Percentiles rank a stretch among this genome's conserved stretches.
phyloP scores from a whole-genome alignment of 2,797 vertebrate species.

The Danio aesculapii region DNA sequence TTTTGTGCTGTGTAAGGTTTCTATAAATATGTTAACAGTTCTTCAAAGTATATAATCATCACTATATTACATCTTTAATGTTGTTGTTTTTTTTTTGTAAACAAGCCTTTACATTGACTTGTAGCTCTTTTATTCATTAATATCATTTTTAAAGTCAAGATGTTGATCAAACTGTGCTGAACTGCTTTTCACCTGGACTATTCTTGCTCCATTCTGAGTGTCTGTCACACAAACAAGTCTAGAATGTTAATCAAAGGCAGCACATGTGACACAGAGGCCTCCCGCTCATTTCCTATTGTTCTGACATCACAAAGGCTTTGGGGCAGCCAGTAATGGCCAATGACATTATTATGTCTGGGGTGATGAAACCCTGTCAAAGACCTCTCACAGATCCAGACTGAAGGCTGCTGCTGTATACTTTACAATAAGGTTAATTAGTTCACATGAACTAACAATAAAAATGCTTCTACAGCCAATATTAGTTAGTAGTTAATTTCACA shows the following conservation, averaged over 20 bases:
- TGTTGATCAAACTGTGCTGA: slow-evolving; percentile 12
- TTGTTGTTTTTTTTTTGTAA: no score
- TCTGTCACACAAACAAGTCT: slow-evolving; percentile 58
- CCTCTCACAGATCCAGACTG: slow-evolving; percentile 3
- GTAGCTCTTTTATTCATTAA: no score
- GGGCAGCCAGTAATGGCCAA: slow-evolving; percentile 77
- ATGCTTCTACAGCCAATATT: no score
- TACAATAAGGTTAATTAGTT: no score
- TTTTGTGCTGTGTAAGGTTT: no score
- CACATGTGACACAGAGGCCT: slow-evolving; percentile 81
- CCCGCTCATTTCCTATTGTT: slow-evolving; percentile 82
- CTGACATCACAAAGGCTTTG: slow-evolving; percentile 78
- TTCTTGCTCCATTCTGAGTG: slow-evolving; percentile 63
- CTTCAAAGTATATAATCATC: no score
- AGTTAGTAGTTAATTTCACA: no score
- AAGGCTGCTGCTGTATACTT: not conserved
- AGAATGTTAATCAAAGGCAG: slow-evolving; percentile 81
- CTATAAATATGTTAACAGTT: no score
- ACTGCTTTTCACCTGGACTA: slow-evolving; percentile 61
- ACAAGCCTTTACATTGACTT: no score
- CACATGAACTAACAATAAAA: no score
- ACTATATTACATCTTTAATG: no score
- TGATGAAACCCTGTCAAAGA: slow-evolving; percentile 65
- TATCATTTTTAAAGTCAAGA: not conserved
- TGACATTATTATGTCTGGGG: slow-evolving; percentile 67